Evolutionary conservation across 2,888 invertebrate genomes (phyloP), one percentile per base, ranked within the genome.

Genomic region (Tinea trinotella): DNA sequence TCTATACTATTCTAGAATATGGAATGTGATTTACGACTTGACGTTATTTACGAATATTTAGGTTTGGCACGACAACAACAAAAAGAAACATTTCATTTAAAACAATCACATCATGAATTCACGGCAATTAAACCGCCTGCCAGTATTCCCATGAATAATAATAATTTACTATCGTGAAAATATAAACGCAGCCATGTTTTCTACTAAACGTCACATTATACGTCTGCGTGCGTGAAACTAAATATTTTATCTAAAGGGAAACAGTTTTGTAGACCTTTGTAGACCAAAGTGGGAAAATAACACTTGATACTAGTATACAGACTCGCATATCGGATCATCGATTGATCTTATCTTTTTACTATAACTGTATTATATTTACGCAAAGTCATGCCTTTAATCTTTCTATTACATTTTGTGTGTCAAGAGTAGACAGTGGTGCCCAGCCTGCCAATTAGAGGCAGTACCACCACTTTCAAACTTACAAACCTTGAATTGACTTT

Each of bases 81-180:
- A 40, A 40, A 40, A 24, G 5, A 24, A 40, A 13, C 15, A 40
- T 40, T 40, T 15, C 13, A 15, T 40, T 2, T 40, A 15, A 15
- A 13, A 4, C 40, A 40, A 40, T 40, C 2, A 40, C 40, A 15
- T 40, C 7, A 4, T 1, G 40, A 40, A 40, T 40, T 40, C 13
- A 15, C 40, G 40, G 40, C 40, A 40, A 40, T 40, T 40, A 40
- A 12, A 40, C 40, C 12, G 40, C 40, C 40, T 40, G 40, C 7
- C 40, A 40, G 40, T 40, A 40, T 40, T 40, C 13, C 13, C 40
- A 40, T 40, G 40, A 40, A 30, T 30, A 40, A 40, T 13, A 40
- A 40, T 40, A 40, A 40, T 40, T 40, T 40, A 40, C 12, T 4
- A 13, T 15, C 40, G 13, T 40, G 40, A 40, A 4, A 40, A 40